A percentile compares a stretch with the other conserved stretches of the same genome.
These are phyloP conservation scores for Gnathonemus longibarbis DNA, from an alignment of 2,113 vertebrate species.

Conservation along the genomic window DNA sequence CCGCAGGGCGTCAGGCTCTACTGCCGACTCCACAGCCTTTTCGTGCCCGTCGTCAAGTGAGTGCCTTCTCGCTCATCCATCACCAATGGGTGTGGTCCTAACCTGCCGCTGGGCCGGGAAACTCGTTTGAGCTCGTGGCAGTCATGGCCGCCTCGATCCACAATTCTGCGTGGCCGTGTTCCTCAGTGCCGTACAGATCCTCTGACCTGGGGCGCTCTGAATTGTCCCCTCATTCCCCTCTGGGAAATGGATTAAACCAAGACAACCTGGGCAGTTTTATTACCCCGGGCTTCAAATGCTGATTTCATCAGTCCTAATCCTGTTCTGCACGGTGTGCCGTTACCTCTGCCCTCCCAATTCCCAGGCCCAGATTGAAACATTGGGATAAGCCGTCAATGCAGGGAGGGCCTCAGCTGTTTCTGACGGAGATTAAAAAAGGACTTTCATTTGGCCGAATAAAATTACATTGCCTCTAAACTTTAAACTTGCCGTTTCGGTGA, in stretches of 20 bases:
- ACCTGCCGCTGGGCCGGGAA: not conserved
- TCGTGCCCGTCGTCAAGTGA: constrained; percentile 91
- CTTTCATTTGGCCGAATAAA: not conserved
- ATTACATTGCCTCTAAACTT: not conserved
- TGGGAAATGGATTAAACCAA: not conserved
- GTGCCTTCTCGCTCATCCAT: constrained; percentile 39
- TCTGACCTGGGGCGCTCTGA: not conserved
- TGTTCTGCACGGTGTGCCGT: too few species aligned
- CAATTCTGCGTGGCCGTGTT: not conserved
- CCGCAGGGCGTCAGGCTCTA: constrained; percentile 89
- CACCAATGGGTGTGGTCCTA: not conserved
- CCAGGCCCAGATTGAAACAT: not conserved
- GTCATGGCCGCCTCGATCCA: not conserved
- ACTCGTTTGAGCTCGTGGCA: not conserved
- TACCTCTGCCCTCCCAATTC: not conserved
- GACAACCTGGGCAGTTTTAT: not conserved
- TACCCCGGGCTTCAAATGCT: not conserved
- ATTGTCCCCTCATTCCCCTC: not conserved
- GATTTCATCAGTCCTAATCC: not conserved
- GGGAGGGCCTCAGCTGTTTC: not conserved
- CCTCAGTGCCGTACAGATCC: not conserved
- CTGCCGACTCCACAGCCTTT: constrained; percentile 91
- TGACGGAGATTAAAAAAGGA: not conserved
- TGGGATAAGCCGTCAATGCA: not conserved
- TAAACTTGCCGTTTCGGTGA: not conserved